phyloP scores from a whole-genome alignment of 1,140 invertebrate species.

The Portunus trituberculatus region DNA sequence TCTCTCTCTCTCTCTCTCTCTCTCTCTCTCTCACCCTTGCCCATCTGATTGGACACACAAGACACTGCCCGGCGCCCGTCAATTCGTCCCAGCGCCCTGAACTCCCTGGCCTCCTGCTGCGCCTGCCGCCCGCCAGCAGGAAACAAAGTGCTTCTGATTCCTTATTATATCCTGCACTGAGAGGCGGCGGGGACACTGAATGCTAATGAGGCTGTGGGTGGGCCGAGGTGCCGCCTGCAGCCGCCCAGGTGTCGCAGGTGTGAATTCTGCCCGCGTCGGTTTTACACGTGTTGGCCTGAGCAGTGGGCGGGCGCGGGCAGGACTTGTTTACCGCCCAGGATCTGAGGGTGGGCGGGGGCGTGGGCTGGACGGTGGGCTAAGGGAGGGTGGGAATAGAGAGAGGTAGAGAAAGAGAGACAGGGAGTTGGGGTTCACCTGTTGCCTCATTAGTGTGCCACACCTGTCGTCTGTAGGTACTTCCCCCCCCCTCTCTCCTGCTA shows the following conservation, averaged over 20 bases:
- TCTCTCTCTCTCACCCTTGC: background rate
- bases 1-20: slow-evolving; percentile 45
- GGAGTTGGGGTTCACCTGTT: background rate
- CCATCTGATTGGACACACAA: background rate
- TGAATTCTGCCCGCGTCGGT: background rate
- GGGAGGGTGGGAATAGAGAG: background rate
- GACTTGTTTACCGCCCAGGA: slow-evolving; percentile 17
- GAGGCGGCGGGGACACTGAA: background rate
- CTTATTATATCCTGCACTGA: slow-evolving; percentile 22
- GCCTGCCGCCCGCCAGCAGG: background rate
- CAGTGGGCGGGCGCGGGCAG: background rate
- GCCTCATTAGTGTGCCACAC: slow-evolving; percentile 18
- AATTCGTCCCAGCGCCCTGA: background rate
- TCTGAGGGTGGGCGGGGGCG: background rate
- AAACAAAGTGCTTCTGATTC: slow-evolving; percentile 22
- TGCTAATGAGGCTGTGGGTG: background rate
- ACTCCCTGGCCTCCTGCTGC: background rate
- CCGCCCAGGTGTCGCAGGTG: background rate
- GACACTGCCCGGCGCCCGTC: background rate
- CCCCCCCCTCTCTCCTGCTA: background rate
- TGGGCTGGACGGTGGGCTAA: background rate
- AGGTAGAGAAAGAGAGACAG: no score
- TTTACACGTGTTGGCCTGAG: background rate
- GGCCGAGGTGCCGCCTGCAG: background rate
- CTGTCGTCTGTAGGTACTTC: background rate